Base-by-base conservation (phyloP, 2,888 invertebrate genomes). In the Drosophila imparisetae region DNA sequence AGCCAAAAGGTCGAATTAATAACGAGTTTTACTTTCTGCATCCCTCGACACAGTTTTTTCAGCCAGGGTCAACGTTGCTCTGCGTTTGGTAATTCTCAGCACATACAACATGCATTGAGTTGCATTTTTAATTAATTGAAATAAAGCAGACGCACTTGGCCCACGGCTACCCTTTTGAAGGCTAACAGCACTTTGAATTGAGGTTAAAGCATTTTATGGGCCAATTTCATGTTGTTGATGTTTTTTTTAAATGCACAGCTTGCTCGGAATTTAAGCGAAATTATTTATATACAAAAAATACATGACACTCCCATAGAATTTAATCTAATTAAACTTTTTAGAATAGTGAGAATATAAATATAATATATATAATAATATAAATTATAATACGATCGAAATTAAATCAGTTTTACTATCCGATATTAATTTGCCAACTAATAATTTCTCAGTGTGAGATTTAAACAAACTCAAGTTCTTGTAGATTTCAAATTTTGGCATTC, bases 61-160 rank as follows among this genome's bases (percentile, higher is more conserved):
- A 70, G 70, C 59, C 78, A 78, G 72, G 72, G 75, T 70, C 81
- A 75, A 50, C 50, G 45, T n/a, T 54, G 76, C 61, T 59, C 27
- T 30, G 62, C 8, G 69, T 76, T 50, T 59, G 71, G 52, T 27
- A 63, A 64, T 59, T 71, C 76, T 57, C 66, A 49, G 72, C 48
- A 48, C 71, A 75, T 67, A 42, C 71, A 71, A 75, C 63, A 75
- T 83, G 81, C 83, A 83, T 83, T 69, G 83, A 77, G 81, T 66
- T 86, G 82, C 87, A 83, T 75, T 83, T 81, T 86, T 83, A 83
- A 82, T 82, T 83, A 86, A 83, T 82, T 84, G 78, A 81, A 78
- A 83, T 81, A 86, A 75, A 66, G 64, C 71, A 67, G 71, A 67
- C 65, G 68, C 70, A 70, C 70, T 76, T 66, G 66, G 70, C 75